Evolutionary conservation across 2,888 invertebrate species (phyloP), one percentile per base, ranked within the genome.

Genomic region (Cerastis rubricosa): DNA sequence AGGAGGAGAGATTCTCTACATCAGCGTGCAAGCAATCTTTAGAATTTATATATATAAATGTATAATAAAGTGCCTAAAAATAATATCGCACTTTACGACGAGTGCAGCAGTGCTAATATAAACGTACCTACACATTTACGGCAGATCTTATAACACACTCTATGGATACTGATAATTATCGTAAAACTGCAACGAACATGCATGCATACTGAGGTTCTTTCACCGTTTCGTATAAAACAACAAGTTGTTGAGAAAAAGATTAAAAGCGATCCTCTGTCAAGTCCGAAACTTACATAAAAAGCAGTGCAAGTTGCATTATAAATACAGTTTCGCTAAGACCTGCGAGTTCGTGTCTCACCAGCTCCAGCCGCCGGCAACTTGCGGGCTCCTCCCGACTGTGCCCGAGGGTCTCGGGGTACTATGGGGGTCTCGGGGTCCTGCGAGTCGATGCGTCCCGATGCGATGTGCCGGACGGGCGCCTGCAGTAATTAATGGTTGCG

Each of bases 401-500:
- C 67, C 25, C 47, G 57, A 8, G n/a, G 25, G 14, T 66, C 25
- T 43, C 45, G 17, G 45, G 45, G 4, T 17, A 51, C 29, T 43
- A 25, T 29, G 29, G 49, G 29, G 43, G 35, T 9, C 47, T 35
- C 19, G 19, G 35, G 45, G 14, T 57, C 68, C 64, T n/a, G 43
- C 12, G 45, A 80, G 54, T 73, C 49, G n/a, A 49, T 80, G 66
- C 22, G 35, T 57, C 65, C 22, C 49, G 43, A 45, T 49, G 65
- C 35, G 35, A 64, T 66, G 74, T 80, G 59, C 61, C 35, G 61
- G 73, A 49, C 69, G 35, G 40, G 12, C 40, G 25, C 74, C 68
- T 40, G 49, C 7, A 8, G 61, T 81, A 74, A 81, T 84, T 35
- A 84, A 84, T 80, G 66, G 49, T 67, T 17, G 47, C 11, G 66